phyloP scores from a whole-genome alignment of 2,113 vertebrate genomes.

The Indri indri region DNA sequence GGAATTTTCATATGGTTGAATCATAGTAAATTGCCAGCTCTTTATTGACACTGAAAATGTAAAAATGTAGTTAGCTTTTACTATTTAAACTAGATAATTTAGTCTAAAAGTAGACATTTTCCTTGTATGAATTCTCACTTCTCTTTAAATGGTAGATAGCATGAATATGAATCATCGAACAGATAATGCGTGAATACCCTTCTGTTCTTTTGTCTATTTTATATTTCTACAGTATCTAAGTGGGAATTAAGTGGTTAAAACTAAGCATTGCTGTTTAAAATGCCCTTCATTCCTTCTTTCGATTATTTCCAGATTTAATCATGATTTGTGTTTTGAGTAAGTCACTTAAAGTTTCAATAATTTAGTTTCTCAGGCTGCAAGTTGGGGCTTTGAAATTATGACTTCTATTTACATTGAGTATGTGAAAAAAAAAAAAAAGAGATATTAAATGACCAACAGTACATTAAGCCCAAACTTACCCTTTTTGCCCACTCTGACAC shows the following conservation, averaged over 20 bases:
- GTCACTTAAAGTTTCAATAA: constrained; percentile 60
- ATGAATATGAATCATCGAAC: not conserved
- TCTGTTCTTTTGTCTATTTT: constrained; percentile 16
- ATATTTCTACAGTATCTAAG: constrained; percentile 27
- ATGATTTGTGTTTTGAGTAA: constrained; percentile 58
- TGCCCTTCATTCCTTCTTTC: constrained; percentile 23
- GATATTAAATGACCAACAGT: constrained; percentile 9
- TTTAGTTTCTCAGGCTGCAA: constrained; percentile 43
- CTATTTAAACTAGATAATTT: constrained; percentile 25
- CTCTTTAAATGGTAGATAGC: not conserved
- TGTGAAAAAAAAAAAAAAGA: not conserved
- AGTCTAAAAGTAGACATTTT: constrained; percentile 43
- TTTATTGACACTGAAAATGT: constrained; percentile 43
- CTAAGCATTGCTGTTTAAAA: constrained; percentile 41
- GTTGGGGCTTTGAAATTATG: constrained; percentile 47
- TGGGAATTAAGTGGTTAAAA: constrained; percentile 68
- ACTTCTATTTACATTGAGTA: constrained; percentile 38
- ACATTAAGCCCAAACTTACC: constrained; percentile 1
- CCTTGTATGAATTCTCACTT: constrained; percentile 30
- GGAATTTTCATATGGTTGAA: not conserved
- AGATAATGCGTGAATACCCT: not conserved
- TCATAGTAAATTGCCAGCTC: not conserved
- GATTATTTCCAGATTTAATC: constrained; percentile 72
- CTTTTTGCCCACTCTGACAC: constrained; percentile 18
- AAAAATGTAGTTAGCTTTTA: constrained; percentile 18